A percentile compares a stretch with the other conserved stretches of the same genome.
These are phyloP conservation scores for Basileuterus tristriatus DNA, from an alignment of 2,797 vertebrate genomes.

Conservation along the genomic window DNA sequence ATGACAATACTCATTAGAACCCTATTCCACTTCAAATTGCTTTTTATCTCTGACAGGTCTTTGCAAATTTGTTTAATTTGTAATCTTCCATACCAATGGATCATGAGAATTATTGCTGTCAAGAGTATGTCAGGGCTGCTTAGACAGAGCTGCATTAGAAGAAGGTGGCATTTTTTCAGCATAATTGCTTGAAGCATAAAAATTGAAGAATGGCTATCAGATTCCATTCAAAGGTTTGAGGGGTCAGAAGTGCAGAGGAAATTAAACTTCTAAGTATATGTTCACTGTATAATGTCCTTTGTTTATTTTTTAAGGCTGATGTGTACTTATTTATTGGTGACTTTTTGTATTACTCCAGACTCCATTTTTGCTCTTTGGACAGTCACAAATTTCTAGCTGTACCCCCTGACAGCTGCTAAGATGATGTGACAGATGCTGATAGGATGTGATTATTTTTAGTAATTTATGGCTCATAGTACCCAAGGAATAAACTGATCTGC, in stretches of 20 bases:
- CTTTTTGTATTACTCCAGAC: background rate
- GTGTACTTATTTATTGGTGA: background rate
- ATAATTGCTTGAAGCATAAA: background rate
- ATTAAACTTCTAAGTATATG: background rate
- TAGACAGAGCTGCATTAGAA: background rate
- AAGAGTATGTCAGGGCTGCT: background rate
- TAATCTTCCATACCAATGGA: background rate
- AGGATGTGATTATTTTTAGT: background rate
- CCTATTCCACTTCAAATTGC: constrained; percentile 14
- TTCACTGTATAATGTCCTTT: background rate
- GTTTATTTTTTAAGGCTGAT: background rate
- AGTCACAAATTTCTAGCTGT: background rate
- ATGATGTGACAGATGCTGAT: background rate
- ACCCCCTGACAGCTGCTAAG: background rate
- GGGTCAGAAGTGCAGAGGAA: background rate
- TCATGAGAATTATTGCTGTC: background rate
- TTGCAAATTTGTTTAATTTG: constrained; percentile 27
- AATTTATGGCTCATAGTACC: background rate
- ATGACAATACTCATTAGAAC: constrained; percentile 18
- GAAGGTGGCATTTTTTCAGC: background rate
- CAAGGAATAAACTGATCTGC: background rate
- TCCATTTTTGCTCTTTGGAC: background rate
- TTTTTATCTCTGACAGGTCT: constrained; percentile 31
- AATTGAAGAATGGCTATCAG: background rate
- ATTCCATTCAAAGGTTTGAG: background rate